Base-by-base conservation (phyloP, 2,113 vertebrate genomes). In the Platysternon megacephalum region DNA sequence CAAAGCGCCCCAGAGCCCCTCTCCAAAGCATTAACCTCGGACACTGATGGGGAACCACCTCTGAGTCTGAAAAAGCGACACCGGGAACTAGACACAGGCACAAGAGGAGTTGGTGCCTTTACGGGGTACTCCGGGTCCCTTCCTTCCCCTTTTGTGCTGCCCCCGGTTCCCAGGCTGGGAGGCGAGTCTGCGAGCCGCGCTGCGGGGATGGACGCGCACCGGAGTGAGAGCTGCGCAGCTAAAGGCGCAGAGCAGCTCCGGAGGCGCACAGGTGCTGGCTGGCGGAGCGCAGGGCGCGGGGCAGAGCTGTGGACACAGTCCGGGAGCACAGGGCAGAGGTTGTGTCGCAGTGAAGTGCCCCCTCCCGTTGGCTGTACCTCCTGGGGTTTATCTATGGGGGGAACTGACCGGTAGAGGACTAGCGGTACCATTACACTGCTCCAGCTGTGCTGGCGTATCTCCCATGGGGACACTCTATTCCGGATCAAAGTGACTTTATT, bases 401-500 rank as follows among this genome's bases (percentile, higher is more conserved):
- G 94, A 91, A 88, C 2, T 78, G 88, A 82, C 79, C 79, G 61
- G 85, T 82, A 94, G 88, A 88, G 93, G 48, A 16, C 58, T 32
- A 91, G 90, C 94, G 92, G 88, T 94, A 92, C 90, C 96, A 65
- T 96, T 96, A 89, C 92, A 94, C 95, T 65, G 93, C 87, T 58
- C 87, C 90, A 94, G 88, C 93, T 87, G 56, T 89, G 93, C 92
- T 93, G 83, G 93, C 90, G 51, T 83, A 93, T 90, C 91, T 90
- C 94, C 90, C 93, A 74, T 87, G 92, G 92, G 96, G 90, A 87
- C 95, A 81, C 76, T 16, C 61, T 22, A 91, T 85, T 93, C 89
- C 61, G 91, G 91, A 96, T 93, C 42, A 92, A 96, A 85, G 80
- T 93, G 93, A 96, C 94, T 97, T 93, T 95, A 96, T 96, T 95